phyloP scores from a whole-genome alignment of 2,113 vertebrate genomes.

The Etheostoma spectabile region DNA sequence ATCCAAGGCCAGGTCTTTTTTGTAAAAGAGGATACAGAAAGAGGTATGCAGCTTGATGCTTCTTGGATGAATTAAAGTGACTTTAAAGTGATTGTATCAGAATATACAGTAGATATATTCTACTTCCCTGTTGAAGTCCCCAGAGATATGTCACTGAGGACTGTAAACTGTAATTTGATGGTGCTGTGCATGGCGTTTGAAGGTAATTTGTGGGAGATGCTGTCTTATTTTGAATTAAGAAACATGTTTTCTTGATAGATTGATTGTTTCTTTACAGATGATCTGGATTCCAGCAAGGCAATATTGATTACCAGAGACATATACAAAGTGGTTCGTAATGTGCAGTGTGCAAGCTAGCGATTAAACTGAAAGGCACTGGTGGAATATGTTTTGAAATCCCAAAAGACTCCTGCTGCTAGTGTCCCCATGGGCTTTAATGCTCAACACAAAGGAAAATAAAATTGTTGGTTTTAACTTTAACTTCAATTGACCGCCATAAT shows the following conservation, averaged over 20 bases:
- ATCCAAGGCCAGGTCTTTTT: not conserved
- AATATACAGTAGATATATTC: not conserved
- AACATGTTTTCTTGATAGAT: not conserved
- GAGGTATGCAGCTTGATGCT: not conserved
- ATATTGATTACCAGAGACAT: not conserved
- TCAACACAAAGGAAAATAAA: not conserved
- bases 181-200: constrained; percentile 12
- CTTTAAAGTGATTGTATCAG: not conserved
- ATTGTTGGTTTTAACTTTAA: too few species aligned
- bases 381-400: not conserved
- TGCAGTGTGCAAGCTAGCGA: too few species aligned
- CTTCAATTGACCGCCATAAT: too few species aligned
- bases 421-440: not conserved
- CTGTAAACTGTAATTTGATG: not conserved
- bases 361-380: not conserved
- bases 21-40: constrained; percentile 9
- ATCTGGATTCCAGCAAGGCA: not conserved
- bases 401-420: not conserved
- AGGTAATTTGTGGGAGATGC: not conserved
- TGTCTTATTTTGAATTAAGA: not conserved
- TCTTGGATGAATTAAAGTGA: not conserved
- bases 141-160: not conserved
- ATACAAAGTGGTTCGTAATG: not conserved
- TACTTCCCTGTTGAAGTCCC: not conserved
- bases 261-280: not conserved